Conservation (phyloP, 37 sponge, comb jelly and placozoan genomes). For the Eunapius fragilis region DNA sequence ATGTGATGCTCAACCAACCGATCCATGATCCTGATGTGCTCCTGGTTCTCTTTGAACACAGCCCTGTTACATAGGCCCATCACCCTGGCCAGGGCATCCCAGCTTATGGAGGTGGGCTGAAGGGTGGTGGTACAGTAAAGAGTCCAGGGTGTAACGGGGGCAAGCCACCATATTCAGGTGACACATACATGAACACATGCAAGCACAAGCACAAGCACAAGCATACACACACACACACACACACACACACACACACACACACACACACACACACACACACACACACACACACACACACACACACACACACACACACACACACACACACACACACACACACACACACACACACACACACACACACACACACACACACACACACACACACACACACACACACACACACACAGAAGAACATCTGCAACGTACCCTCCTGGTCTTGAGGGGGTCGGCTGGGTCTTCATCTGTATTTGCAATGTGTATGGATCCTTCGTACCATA, state of each 20-base stretch:
- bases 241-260: background rate
- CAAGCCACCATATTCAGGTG: background rate
- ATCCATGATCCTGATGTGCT: conserved; percentile 57
- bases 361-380: no score
- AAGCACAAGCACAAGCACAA: background rate
- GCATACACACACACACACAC: background rate
- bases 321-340: background rate
- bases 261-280: background rate
- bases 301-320: background rate
- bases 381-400: no score
- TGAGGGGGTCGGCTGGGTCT: conserved; percentile 41
- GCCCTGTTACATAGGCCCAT: conserved; percentile 94
- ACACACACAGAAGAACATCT: no score
- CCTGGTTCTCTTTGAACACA: conserved; percentile 71
- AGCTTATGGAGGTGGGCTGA: conserved; percentile 52
- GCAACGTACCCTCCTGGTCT: conserved; percentile 42
- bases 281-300: conserved; percentile 1
- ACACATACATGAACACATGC: background rate
- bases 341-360: background rate
- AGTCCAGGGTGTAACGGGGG: no score
- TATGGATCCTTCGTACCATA: conserved; percentile 82
- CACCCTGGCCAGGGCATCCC: conserved; percentile 79
- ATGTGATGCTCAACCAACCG: conserved; percentile 55
- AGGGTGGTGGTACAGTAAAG: background rate
- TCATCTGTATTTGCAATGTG: conserved; percentile 81